Conservation (phyloP, 2,113 vertebrate genomes). For the Polypterus bichir region DNA sequence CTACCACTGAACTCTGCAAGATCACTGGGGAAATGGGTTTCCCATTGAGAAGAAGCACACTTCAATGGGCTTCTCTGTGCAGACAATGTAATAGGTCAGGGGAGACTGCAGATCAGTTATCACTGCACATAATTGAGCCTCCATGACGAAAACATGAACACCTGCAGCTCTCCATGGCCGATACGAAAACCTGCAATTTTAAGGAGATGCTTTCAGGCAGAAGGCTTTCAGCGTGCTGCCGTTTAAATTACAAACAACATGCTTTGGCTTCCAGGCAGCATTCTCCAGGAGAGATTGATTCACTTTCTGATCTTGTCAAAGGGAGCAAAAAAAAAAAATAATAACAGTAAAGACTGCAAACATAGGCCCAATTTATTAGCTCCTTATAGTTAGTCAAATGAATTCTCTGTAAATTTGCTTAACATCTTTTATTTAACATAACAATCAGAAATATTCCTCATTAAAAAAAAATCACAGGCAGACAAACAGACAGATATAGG, state of each 20-base stretch:
- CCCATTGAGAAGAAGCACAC: background rate
- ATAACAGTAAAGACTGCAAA: no score
- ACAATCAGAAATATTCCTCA: no score
- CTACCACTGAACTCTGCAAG: background rate
- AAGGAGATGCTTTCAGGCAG: background rate
- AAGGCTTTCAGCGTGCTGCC: background rate
- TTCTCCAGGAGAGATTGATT: background rate
- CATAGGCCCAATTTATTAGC: no score
- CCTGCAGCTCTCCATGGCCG: background rate
- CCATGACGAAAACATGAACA: background rate
- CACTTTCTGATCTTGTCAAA: no score
- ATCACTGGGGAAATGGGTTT: background rate
- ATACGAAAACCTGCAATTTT: slow-evolving; percentile 8
- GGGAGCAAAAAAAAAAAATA: no score
- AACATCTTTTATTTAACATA: no score
- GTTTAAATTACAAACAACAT: background rate
- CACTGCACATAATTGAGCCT: slow-evolving; percentile 12
- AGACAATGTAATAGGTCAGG: slow-evolving; percentile 11
- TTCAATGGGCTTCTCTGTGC: slow-evolving; percentile 2
- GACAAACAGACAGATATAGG: no score
- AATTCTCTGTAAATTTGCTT: no score
- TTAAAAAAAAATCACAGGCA: no score
- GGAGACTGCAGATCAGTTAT: slow-evolving; percentile 11
- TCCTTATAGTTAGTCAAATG: no score
- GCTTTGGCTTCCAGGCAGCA: background rate